Base-by-base conservation (phyloP, 1,140 invertebrate species). In the Sitobion miscanthi region DNA sequence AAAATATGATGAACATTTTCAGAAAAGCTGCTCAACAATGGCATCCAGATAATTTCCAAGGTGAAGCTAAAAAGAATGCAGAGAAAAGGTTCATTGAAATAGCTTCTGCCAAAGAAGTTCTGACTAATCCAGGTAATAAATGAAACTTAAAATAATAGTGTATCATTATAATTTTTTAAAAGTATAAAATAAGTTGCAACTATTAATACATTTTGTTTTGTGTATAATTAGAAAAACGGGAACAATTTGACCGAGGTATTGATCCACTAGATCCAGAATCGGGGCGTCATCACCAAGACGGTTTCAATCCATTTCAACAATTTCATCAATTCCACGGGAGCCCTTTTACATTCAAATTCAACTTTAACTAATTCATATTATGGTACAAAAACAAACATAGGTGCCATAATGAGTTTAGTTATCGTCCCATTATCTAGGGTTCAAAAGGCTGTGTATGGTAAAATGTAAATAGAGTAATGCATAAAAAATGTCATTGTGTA, bases 61-160 rank as follows among this genome's bases (percentile, higher is more conserved):
- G 97, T 14, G 97, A 98, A 91, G 97, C 97, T 94, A 99, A 99
- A 95, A 98, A 99, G 95, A 96, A 97, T 54, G 99, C 99, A 0
- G 98, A 99, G 95, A 99, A 99, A 95, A 99, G 98, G 95, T 99
- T 99, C 95, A 99, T 99, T 94, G 99, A 99, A 95, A 99, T 99
- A 94, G 99, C 99, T 25, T 98, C 99, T 83, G 99, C 99, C 38
- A 99, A 99, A 96, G 99, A 99, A 96, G 99, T 99, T 57, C 95
- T 97, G 30, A 96, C 97, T 90, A 97, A 97, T 96, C 96, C 96
- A 94, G 97, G 96, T 96, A 94, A 94, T 93, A 82, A 23, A 21
- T 23, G 52, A 54, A 7, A 54, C 21, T 54, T 69, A 69, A n/a
- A n/a, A n/a, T 77, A 77, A 94, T 88, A 93, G 11, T 90, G 35